Evolutionary conservation across 2,797 vertebrate genomes (phyloP), one percentile per base, ranked within the genome.

Genomic region (Dipus sagitta): DNA sequence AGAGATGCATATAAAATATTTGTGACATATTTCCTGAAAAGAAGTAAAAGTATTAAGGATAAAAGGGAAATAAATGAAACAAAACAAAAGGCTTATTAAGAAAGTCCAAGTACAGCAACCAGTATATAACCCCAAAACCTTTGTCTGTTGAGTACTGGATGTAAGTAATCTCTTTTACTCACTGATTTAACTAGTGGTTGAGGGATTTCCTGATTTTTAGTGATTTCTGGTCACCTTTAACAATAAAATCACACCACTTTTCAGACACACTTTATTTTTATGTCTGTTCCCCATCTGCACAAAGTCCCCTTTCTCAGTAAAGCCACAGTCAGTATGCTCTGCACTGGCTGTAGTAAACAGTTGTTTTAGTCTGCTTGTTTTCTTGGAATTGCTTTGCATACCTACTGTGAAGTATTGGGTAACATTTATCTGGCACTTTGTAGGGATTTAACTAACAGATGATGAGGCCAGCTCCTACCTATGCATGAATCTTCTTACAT

Each of bases 391-490:
- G 12, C 52, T 54, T 54, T 47, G 18, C 24, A 6, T 86, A 52
- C 64, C 62, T 85, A 13, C 20, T 34, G 11, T 74, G 85, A 79
- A 85, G 54, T 64, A 68, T 14, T 38, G 24, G 20, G 12, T 64
- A 42, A 79, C n/a, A 42, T 82, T 68, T 42, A 21, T 68, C 14
- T 52, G 30, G 18, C 47, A 82, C 34, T 88, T 62, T 62, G 2
- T 71, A 65, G 24, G 42, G 6, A 80, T 80, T 94, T 86, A 88
- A 74, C 94, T 79, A 88, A n/a, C 8, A 74, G 2, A 70, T 74
- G 86, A 3, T 11, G 10, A 75, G 62, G 47, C 18, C 38, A 71
- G 54, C 30, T 7, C 14, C 28, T 67, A n/a, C 64, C 32, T 64
- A 26, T 13, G 10, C 8, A 24, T 2, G 13, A 76, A 75, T 92